Percentiles rank a stretch among this genome's conserved stretches.
Evolutionary conservation across 2,888 invertebrate genomes (phyloP).

Genomic region (Trichopoda pennipes): DNA sequence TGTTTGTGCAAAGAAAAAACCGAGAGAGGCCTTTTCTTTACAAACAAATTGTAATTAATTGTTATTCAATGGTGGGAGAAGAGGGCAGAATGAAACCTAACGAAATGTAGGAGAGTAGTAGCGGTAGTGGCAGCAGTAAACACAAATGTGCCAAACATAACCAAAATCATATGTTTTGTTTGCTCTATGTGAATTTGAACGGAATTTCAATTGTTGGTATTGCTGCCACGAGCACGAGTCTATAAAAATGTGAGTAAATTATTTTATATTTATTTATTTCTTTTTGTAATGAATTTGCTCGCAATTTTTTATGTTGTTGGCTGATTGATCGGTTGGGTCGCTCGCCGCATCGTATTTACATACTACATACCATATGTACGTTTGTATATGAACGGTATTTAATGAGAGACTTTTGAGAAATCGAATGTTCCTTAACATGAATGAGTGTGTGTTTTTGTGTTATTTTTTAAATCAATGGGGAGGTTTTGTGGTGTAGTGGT

Average conservation of each 20-base stretch:
- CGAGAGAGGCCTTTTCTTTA: constrained; percentile 17
- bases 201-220: constrained; percentile 41
- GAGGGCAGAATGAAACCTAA: constrained; percentile 18
- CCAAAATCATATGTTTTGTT: constrained; percentile 43
- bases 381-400: constrained; percentile 28
- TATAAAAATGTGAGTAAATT: constrained; percentile 43
- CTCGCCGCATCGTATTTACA: not conserved
- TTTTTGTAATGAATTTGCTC: constrained; percentile 61
- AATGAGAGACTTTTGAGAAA: constrained; percentile 44
- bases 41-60: constrained; percentile 32
- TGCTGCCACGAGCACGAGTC: constrained; percentile 30
- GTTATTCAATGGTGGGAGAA: not conserved
- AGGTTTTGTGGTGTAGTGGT: constrained; percentile 61
- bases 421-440: constrained; percentile 12
- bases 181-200: constrained; percentile 49
- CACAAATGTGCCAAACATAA: constrained; percentile 31
- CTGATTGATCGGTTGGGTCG: constrained; percentile 44
- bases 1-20: not conserved
- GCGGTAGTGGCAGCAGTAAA: not conserved
- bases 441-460: constrained; percentile 26
- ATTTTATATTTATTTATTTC: constrained; percentile 45
- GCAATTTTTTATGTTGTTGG: constrained; percentile 56
- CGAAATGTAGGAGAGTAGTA: constrained; percentile 32
- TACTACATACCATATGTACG: too few species aligned
- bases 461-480: constrained; percentile 43